These are phyloP conservation scores for Amazonetta brasiliensis DNA, from an alignment of 2,797 vertebrate genomes.

Conservation along the genomic window DNA sequence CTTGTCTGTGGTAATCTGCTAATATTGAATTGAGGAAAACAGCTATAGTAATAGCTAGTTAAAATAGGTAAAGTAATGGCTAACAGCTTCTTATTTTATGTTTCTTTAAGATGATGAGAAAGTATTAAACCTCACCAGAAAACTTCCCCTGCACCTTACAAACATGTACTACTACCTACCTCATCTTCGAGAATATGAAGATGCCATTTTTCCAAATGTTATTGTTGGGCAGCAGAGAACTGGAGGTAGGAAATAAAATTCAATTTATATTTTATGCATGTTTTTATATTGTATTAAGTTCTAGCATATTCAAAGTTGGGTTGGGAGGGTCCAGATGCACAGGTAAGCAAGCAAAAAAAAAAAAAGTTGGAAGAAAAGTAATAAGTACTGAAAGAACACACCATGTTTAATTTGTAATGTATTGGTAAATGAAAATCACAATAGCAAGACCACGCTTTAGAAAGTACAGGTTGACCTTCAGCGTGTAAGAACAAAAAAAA, in stretches of 20 bases:
- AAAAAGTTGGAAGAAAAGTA: neutral
- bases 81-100: neutral
- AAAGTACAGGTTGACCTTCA: neutral
- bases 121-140: conserved; percentile 9
- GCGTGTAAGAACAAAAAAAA: neutral
- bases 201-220: conserved; percentile 82
- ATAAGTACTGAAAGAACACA: neutral
- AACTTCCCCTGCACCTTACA: conserved; percentile 10
- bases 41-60: neutral
- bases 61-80: neutral
- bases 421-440: neutral
- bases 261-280: neutral
- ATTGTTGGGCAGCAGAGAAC: conserved; percentile 82
- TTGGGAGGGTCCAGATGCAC: neutral
- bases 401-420: neutral
- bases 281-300: neutral
- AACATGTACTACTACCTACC: conserved; percentile 80
- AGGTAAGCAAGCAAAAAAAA: neutral
- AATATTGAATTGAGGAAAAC: neutral
- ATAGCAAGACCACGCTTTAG: neutral
- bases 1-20: neutral
- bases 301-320: neutral
- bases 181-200: conserved; percentile 80
- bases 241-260: conserved; percentile 80
- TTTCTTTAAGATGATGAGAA: conserved; percentile 64